A percentile compares a stretch with the other conserved stretches of the same genome.
phyloP scores from a whole-genome alignment of 2,797 vertebrate genomes.

The Typhlichthys subterraneus region DNA sequence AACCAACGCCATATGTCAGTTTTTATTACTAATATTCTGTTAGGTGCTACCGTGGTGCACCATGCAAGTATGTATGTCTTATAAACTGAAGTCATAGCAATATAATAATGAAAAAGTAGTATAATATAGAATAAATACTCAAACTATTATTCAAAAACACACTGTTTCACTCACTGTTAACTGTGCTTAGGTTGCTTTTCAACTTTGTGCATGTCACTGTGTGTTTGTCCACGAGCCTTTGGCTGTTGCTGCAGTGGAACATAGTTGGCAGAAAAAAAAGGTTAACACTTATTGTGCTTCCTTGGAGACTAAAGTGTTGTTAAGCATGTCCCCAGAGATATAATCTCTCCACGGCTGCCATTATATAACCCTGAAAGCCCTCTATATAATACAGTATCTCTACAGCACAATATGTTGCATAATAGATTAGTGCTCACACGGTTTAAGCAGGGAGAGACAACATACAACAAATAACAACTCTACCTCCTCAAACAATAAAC shows the following conservation, averaged over 20 bases:
- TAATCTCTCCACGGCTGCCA: constrained; percentile 25
- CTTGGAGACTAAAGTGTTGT: constrained; percentile 41
- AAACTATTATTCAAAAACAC: background rate
- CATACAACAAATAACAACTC: constrained; percentile 1
- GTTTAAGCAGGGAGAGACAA: constrained; percentile 16
- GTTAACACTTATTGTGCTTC: constrained; percentile 33
- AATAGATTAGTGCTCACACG: constrained; percentile 18
- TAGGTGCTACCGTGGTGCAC: too few species aligned
- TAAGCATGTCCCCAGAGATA: constrained; percentile 36
- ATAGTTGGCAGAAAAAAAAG: constrained; percentile 26
- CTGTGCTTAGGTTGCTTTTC: background rate
- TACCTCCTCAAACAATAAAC: too few species aligned
- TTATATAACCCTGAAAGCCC: constrained; percentile 46
- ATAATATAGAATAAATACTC: background rate
- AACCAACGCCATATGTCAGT: too few species aligned
- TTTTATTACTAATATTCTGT: too few species aligned
- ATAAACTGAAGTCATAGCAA: background rate
- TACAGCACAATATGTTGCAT: constrained; percentile 36
- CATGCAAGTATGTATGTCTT: too few species aligned
- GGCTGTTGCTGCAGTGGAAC: constrained; percentile 10
- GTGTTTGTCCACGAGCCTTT: constrained; percentile 20
- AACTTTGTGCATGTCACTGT: constrained; percentile 1
- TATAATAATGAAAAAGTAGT: background rate
- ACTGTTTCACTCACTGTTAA: background rate
- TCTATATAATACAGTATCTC: constrained; percentile 19